A percentile compares a stretch with the other conserved stretches of the same genome.
Evolutionary conservation across 2,888 invertebrate genomes (phyloP).

Genomic region (Aporophyla lueneburgensis): DNA sequence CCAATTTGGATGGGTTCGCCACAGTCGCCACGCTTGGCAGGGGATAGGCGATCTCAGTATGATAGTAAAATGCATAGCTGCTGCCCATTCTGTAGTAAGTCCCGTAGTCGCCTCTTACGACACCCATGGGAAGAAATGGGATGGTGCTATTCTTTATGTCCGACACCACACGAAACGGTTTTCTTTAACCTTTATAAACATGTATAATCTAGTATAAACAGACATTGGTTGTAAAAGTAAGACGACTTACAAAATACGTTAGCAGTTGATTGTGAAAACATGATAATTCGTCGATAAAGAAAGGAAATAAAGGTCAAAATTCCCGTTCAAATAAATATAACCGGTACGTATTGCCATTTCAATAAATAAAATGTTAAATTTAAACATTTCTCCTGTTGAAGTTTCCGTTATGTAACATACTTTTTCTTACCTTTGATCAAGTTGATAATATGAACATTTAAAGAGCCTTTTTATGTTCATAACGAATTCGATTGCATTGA

Average conservation of each 20-base stretch:
- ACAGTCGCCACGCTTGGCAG: too few species aligned
- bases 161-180: too few species aligned
- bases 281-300: not conserved
- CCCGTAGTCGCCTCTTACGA: too few species aligned
- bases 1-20: too few species aligned
- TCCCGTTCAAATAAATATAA: not conserved
- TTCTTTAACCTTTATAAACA: not conserved
- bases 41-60: too few species aligned
- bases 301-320: not conserved
- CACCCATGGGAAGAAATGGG: too few species aligned
- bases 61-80: too few species aligned
- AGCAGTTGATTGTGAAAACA: not conserved
- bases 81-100: too few species aligned
- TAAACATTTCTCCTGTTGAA: not conserved
- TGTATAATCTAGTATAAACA: too few species aligned
- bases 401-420: slow-evolving; percentile 15
- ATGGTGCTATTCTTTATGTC: too few species aligned
- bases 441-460: not conserved
- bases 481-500: not conserved
- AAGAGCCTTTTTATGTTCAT: not conserved
- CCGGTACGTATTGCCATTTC: slow-evolving; percentile 9
- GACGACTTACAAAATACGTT: not conserved
- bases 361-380: slow-evolving; percentile 7
- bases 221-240: too few species aligned
- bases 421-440: slow-evolving; percentile 3